phyloP scores from a whole-genome alignment of 2,113 vertebrate genomes.

The Piaya cayana region DNA sequence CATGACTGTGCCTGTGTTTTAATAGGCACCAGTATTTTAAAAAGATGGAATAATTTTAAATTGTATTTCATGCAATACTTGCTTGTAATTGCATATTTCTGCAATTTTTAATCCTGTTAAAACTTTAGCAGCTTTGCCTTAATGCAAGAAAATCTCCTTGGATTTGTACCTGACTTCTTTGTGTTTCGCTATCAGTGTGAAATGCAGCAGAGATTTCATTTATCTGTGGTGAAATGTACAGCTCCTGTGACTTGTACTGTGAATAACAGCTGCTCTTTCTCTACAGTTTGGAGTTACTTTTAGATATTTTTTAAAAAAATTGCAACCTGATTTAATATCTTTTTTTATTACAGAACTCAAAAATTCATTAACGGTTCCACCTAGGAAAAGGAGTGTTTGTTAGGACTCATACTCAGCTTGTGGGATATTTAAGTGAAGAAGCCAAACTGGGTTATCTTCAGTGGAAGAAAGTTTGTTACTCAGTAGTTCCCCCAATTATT shows the following conservation, averaged over 20 bases:
- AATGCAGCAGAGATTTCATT: conserved; percentile 17
- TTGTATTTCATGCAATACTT: not conserved
- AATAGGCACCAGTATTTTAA: not conserved
- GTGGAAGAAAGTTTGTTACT: not conserved
- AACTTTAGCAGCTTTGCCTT: conserved; percentile 3
- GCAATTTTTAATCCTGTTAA: conserved; percentile 5
- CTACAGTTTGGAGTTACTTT: not conserved
- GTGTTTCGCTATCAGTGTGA: not conserved
- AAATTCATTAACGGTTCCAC: not conserved
- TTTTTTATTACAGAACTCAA: not conserved
- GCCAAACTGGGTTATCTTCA: not conserved
- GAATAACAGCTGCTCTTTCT: not conserved
- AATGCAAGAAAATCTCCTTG: not conserved
- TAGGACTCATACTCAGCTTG: not conserved
- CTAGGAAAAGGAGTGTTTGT: not conserved
- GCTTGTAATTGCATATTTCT: not conserved
- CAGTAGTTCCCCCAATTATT: not conserved
- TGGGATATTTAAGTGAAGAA: not conserved
- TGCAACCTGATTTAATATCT: not conserved
- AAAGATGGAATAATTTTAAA: not conserved
- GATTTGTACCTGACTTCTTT: not conserved
- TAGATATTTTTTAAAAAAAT: not conserved
- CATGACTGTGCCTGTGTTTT: not conserved
- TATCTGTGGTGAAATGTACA: not conserved
- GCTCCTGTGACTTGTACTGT: not conserved